Conservation (phyloP, 1,140 invertebrate genomes). For the Diprion similis region DNA sequence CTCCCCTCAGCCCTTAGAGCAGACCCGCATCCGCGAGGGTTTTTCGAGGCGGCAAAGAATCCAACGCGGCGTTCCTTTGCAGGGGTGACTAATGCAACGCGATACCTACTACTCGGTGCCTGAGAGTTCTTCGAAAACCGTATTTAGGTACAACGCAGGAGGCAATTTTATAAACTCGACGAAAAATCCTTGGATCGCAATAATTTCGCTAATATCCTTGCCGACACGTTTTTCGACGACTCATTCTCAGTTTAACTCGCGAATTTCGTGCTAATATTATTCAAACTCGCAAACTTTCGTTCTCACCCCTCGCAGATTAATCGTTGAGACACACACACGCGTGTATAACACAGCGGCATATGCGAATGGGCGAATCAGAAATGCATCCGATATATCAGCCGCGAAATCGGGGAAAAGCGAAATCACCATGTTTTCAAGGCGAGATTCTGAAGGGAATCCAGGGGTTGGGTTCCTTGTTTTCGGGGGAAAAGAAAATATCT, state of each 20-base stretch:
- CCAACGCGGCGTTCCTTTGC: background rate
- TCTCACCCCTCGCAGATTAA: too few species aligned
- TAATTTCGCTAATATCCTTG: too few species aligned
- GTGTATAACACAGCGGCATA: too few species aligned
- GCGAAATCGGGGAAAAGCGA: background rate
- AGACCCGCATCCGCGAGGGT: background rate
- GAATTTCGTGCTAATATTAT: too few species aligned
- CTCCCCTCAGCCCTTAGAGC: background rate
- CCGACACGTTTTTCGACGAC: too few species aligned
- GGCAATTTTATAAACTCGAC: too few species aligned
- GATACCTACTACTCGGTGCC: background rate
- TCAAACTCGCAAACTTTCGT: too few species aligned
- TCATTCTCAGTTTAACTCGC: too few species aligned
- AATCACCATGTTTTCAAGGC: background rate
- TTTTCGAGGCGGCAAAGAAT: background rate
- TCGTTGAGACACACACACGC: too few species aligned
- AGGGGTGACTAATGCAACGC: slow-evolving; percentile 2
- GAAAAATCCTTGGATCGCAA: too few species aligned
- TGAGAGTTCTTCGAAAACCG: too few species aligned
- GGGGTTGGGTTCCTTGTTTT: background rate
- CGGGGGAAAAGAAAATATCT: background rate
- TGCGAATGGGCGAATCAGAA: background rate
- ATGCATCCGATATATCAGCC: background rate
- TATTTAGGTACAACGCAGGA: too few species aligned
- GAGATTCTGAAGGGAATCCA: background rate